Evolutionary conservation across 30 jellyfish, hydroid and myxozoan species (phyloP).

Genomic region (Rhopilema esculentum): DNA sequence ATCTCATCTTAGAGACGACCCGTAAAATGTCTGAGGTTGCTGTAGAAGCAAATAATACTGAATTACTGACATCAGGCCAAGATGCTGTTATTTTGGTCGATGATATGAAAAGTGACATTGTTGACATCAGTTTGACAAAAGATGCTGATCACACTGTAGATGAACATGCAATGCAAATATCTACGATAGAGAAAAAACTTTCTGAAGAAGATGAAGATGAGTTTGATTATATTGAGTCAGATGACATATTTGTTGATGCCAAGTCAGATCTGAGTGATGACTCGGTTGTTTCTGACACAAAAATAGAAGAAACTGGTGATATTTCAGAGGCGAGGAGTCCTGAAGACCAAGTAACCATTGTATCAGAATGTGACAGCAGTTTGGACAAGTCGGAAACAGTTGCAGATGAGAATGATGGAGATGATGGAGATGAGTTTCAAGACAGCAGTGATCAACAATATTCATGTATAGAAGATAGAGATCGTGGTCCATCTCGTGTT

Average conservation of each 20-base stretch:
- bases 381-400: no score
- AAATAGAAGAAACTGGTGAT: slow-evolving; percentile 4
- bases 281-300: not conserved
- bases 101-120: slow-evolving; percentile 9
- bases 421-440: no score
- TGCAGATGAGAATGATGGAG: no score
- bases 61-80: not conserved
- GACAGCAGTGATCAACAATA: not conserved
- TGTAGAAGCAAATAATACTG: not conserved
- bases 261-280: slow-evolving; percentile 41
- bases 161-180: not conserved
- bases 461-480: not conserved
- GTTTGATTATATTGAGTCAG: slow-evolving; percentile 57
- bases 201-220: slow-evolving; percentile 62
- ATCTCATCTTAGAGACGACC: not conserved
- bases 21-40: not conserved
- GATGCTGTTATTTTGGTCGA: not conserved
- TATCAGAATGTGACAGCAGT: no score
- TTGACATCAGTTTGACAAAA: slow-evolving; percentile 5
- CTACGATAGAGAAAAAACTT: not conserved
- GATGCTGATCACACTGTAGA: not conserved
- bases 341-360: no score
- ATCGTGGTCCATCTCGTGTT: not conserved
- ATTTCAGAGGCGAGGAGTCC: not conserved
- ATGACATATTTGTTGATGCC: slow-evolving; percentile 65